Conservation (phyloP, 2,888 invertebrate species). For the Drosophila mimica region DNA sequence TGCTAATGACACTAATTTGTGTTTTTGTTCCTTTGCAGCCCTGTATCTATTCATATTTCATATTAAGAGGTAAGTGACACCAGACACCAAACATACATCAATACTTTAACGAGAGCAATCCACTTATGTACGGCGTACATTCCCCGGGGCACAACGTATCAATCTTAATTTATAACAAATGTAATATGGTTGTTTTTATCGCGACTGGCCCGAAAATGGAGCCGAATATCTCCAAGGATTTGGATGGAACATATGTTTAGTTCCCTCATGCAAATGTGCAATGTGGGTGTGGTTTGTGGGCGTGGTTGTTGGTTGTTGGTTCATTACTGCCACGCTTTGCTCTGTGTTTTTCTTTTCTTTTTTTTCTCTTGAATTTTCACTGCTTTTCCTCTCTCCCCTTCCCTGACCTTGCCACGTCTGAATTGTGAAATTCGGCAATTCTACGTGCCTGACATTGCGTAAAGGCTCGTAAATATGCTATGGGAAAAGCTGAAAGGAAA, state of each 20-base stretch:
- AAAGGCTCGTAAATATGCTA: slow-evolving; percentile 60
- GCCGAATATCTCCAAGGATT: slow-evolving; percentile 57
- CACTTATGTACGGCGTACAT: neutral
- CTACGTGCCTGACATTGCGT: slow-evolving; percentile 30
- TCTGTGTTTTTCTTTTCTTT: slow-evolving; percentile 14
- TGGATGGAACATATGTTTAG: slow-evolving; percentile 41
- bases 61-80: slow-evolving; percentile 41
- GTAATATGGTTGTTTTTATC: slow-evolving; percentile 59
- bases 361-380: neutral
- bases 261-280: slow-evolving; percentile 59
- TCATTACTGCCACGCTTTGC: slow-evolving; percentile 39
- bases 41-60: slow-evolving; percentile 9
- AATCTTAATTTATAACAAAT: slow-evolving; percentile 76
- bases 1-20: slow-evolving; percentile 26
- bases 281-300: slow-evolving; percentile 29
- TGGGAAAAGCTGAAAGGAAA: slow-evolving; percentile 20
- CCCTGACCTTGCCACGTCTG: slow-evolving; percentile 2
- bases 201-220: slow-evolving; percentile 10
- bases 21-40: slow-evolving; percentile 31
- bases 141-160: slow-evolving; percentile 58
- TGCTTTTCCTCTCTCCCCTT: slow-evolving; percentile 1
- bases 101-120: slow-evolving; percentile 16
- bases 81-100: neutral
- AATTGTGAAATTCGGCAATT: slow-evolving; percentile 26
- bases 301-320: slow-evolving; percentile 35